phyloP scores from a whole-genome alignment of 2,113 vertebrate species.

The sheep (Ovis aries) region ARS-UI_Ramb_v3.0 NC_056055.1:16543501-16544000 shows the following conservation, averaged over 20 bases:
- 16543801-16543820: conserved; percentile 63
- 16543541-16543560: not conserved
- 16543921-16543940: conserved; percentile 16
- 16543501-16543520: not conserved
- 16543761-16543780: not conserved
- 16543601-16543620: not conserved
- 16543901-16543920: conserved; percentile 67
- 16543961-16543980: conserved; percentile 73
- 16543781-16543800: conserved; percentile 54
- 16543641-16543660: not conserved
- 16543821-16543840: not conserved
- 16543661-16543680: not conserved
- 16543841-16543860: conserved; percentile 33
- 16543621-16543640: not conserved
- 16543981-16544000: conserved; percentile 52
- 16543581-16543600: not conserved
- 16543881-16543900: conserved; percentile 61
- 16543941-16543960: conserved; percentile 72
- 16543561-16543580: not conserved
- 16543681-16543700: not conserved
- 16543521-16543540: not conserved
- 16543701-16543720: not conserved
- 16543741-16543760: not conserved
- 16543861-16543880: conserved; percentile 1
- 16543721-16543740: not conserved